Base-by-base conservation (phyloP, 2,113 vertebrate genomes). In the Crotophaga sulcirostris region DNA sequence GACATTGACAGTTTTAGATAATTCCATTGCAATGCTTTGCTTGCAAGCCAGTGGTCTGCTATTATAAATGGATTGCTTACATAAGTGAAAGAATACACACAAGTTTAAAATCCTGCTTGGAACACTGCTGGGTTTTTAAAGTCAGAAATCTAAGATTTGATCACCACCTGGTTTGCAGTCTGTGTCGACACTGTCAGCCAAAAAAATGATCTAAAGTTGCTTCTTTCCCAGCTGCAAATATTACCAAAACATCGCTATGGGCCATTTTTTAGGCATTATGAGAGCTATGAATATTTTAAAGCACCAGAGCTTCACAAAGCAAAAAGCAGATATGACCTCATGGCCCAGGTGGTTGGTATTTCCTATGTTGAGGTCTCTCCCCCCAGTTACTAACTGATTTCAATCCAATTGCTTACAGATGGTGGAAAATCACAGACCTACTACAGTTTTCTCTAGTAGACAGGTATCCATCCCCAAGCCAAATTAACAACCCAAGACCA, bases 11-110 rank as follows among this genome's bases (percentile, higher is more conserved):
- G 72, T 85, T 89, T 91, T 44, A 58, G 75, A 85, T 85, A 87
- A 94, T 91, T 97, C 78, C 45, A 83, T 73, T 89, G 51, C 89
- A 93, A 78, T 0, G 18, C 42, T 92, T 40, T 82, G 47, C 86
- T 68, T 92, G 80, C 60, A 95, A 91, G 56, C 87, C 60, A 84
- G 73, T 69, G 67, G 66, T 76, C 81, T 96, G 77, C 40, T 85
- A 58, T 93, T 82, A 34, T 69, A 91, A 79, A 82, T 33, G 24
- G 36, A 58, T 42, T 91, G 81, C 87, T 96, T 94, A 58, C 33
- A 62, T 89, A 94, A 74, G 33, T 54, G 45, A 79, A 94, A 73
- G 67, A 75, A 89, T 76, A 62, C 23, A 29, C 11, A 11, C 12
- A 42, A 64, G 40, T 42, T 87, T 62, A 73, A 95, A 94, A 55